Percentiles rank a stretch among this genome's conserved stretches.
These are phyloP conservation scores for Sphecodes monilicornis DNA, from an alignment of 2,888 invertebrate genomes.

Conservation along the genomic window DNA sequence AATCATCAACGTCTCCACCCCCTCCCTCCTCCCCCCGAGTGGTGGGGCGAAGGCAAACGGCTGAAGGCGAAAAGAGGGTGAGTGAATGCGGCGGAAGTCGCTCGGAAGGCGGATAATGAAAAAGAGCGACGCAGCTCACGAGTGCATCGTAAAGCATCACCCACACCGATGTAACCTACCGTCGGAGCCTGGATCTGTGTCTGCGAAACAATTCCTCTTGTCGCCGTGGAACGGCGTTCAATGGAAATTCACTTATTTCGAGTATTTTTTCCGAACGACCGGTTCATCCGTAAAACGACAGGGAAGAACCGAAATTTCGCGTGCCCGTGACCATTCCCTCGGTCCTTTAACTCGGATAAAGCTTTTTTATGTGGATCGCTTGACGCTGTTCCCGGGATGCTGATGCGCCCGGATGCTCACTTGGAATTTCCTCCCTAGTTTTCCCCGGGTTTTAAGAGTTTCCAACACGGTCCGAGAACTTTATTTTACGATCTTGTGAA, in stretches of 20 bases:
- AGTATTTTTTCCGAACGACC: conserved; percentile 28
- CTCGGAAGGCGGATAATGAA: conserved; percentile 29
- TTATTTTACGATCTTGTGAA: conserved; percentile 1
- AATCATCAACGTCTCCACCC: neutral
- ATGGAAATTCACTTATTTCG: conserved; percentile 49
- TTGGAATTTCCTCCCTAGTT: conserved; percentile 38
- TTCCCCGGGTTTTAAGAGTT: conserved; percentile 27
- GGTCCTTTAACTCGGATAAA: conserved; percentile 39
- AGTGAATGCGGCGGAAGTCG: neutral
- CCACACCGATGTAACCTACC: neutral
- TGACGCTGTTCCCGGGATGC: neutral
- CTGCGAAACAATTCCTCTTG: conserved; percentile 18
- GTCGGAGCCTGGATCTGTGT: conserved; percentile 1
- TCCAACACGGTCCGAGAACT: conserved; percentile 13
- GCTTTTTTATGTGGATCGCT: conserved; percentile 38
- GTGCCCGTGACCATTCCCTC: conserved; percentile 12
- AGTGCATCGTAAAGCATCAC: conserved; percentile 31
- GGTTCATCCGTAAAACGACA: conserved; percentile 36
- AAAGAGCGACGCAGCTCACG: conserved; percentile 34
- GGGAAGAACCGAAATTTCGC: conserved; percentile 43
- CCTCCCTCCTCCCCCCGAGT: too few species aligned
- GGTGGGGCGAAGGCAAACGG: neutral
- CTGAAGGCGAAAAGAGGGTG: neutral
- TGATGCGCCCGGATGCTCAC: conserved; percentile 15
- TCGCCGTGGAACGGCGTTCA: neutral